phyloP scores from a whole-genome alignment of 1,140 invertebrate species.

The Drosophila tropicalis region DNA sequence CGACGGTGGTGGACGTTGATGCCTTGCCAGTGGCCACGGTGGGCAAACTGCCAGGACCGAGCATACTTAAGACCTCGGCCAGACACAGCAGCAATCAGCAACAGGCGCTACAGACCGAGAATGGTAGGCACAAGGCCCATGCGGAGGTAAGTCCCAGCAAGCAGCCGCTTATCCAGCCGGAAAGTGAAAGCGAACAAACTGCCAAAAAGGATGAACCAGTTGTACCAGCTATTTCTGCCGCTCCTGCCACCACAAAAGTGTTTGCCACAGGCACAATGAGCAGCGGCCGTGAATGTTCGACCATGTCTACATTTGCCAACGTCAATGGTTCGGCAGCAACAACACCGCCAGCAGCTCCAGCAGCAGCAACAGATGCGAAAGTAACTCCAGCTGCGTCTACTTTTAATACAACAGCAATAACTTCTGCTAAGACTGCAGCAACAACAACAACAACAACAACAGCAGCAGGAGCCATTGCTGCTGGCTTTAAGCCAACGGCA shows the following conservation, averaged over 20 bases:
- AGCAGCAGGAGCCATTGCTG: too few relatives aligned
- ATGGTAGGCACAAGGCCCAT: conserved; percentile 41
- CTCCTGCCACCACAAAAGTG: conserved; percentile 65
- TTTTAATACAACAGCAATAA: not conserved
- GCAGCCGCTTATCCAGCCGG: conserved; percentile 60
- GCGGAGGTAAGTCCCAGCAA: conserved; percentile 65
- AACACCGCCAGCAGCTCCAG: conserved; percentile 8
- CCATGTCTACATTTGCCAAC: conserved; percentile 65
- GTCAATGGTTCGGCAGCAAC: conserved; percentile 15
- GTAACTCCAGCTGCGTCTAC: conserved; percentile 14
- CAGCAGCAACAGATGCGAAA: not conserved
- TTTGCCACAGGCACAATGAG: conserved; percentile 67
- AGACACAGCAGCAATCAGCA: conserved; percentile 57
- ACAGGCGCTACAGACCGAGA: conserved; percentile 39
- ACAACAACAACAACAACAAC: conserved; percentile 18
- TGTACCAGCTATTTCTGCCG: conserved; percentile 37
- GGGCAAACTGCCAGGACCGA: conserved; percentile 84
- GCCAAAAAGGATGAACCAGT: conserved; percentile 29
- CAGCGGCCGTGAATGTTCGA: conserved; percentile 70
- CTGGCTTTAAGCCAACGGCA: not conserved
- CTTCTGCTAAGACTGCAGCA: conserved; percentile 8
- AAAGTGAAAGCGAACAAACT: conserved; percentile 33
- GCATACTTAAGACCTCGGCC: conserved; percentile 84
- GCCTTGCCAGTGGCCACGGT: conserved; percentile 49
- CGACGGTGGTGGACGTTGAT: conserved; percentile 47